Evolutionary conservation across 1,140 invertebrate species (phyloP).

Genomic region (Psix sp.): DNA sequence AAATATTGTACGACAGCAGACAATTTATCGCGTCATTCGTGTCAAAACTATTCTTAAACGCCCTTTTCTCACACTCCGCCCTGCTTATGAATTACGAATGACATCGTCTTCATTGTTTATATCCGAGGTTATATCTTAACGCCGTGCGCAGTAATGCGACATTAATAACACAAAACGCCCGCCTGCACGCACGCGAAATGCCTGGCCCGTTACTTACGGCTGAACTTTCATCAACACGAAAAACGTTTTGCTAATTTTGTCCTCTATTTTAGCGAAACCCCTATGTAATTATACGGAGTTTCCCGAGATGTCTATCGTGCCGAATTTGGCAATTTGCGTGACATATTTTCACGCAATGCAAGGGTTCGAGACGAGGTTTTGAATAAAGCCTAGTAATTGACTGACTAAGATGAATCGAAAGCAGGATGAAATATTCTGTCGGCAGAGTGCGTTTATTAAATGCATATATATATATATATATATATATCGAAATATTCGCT

Average conservation of each 20-base stretch:
- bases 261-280: too few relatives aligned
- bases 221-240: slow-evolving; percentile 25
- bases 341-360: too few relatives aligned
- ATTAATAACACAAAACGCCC: slow-evolving; percentile 47
- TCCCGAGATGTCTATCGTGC: too few relatives aligned
- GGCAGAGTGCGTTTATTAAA: slow-evolving; percentile 37
- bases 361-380: too few relatives aligned
- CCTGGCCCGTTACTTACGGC: slow-evolving; percentile 25
- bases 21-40: slow-evolving; percentile 57
- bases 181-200: slow-evolving; percentile 44
- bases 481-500: slow-evolving; percentile 51
- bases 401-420: slow-evolving; percentile 31
- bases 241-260: slow-evolving; percentile 27
- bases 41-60: slow-evolving; percentile 59
- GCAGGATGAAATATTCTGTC: slow-evolving; percentile 26
- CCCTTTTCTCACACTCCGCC: slow-evolving; percentile 38
- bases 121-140: slow-evolving; percentile 48
- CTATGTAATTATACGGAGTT: too few relatives aligned
- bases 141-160: slow-evolving; percentile 28
- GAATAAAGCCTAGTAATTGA: slow-evolving; percentile 29
- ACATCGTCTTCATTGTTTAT: slow-evolving; percentile 58
- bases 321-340: too few relatives aligned
- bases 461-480: too few relatives aligned
- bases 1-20: slow-evolving; percentile 55
- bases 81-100: slow-evolving; percentile 53